Base-by-base conservation (phyloP, 2,797 vertebrate genomes). In the Myotis findleyi region DNA sequence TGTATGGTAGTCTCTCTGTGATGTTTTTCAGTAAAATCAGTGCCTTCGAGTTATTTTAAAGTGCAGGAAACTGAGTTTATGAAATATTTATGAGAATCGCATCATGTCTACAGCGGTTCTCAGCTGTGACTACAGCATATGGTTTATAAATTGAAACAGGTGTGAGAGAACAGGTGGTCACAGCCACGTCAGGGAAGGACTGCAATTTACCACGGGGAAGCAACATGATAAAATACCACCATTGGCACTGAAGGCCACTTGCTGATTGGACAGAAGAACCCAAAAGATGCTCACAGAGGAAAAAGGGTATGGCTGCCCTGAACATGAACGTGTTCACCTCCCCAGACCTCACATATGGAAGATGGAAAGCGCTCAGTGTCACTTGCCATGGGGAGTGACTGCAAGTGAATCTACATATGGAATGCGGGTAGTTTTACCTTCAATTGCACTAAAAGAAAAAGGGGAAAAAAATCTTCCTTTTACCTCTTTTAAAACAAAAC, bases 91-190 rank as follows among this genome's bases (percentile, higher is more conserved):
- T 94, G 44, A 98, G 98, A 97, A 97, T 87, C 93, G 59, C 84
- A 94, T 96, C 71, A 41, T 94, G 92, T 96, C 97, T 98, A 89
- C 71, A 96, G 94, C 44, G 55, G 97, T 97, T 98, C 97, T 98
- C 97, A 89, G 94, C 97, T 98, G 97, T 97, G 96, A 98, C 97
- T 98, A 85, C 71, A 98, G 94, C 99, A 99, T 99, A 99, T 98
- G 98, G 98, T 97, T 98, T 97, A 96, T 97, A 98, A 99, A 99
- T 98, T 97, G 97, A 98, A 98, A 98, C 97, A 98, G 98, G 98
- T 98, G 98, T 97, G 96, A 82, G 55, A 96, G 97, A 99, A 98
- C 98, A 99, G 98, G 98, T 99, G 99, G 98, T 97, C 95, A 82
- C 68, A 97, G 97, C 95, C 95, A 96, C 95, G 89, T 84, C 96